Base-by-base conservation (phyloP, 2,113 vertebrate species). In the Tachycineta bicolor region DNA sequence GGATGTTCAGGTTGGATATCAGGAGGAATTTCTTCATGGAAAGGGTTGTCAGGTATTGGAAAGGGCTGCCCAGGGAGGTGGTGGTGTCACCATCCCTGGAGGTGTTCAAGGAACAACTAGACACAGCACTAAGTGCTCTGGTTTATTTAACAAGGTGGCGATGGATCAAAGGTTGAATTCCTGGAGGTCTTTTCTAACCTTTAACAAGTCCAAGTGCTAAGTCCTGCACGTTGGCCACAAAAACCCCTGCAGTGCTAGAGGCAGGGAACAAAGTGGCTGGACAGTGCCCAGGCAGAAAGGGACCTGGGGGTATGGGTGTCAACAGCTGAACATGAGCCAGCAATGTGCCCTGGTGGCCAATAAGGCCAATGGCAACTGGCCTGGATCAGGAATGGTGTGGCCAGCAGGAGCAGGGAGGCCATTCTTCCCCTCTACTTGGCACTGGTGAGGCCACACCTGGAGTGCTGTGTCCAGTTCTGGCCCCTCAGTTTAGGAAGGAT, bases 341-440 rank as follows among this genome's bases (percentile, higher is more conserved):
- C n/a, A 60, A 21, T 14, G 44, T 60, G n/a, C 44, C n/a, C 28
- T 2, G 16, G n/a, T 31, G 44, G n/a, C 44, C 56, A 49, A 76
- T 15, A 31, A 14, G 21, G 44, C 44, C 15, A 37, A 11, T 14
- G 44, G 26, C 44, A 44, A 44, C 73, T 39, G 56, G 73, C 20
- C 21, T 49, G n/a, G 2, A 39, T 39, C 44, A 76, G 21, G 21
- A 76, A 49, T 1, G 4, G 44, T 7, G 74, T 20, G n/a, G 12
- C n/a, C 21, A 60, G 16, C 56, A 60, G 73, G 15, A 39, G 5
- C 44, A 60, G 21, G 15, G 25, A 31, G 8, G n/a, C 24, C n/a
- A 49, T 49, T 49, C n/a, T 31, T 25, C 12, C n/a, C 26, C 26
- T 5, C 9, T 37, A 44, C 24, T 28, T 0, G 0, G 56, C n/a